These are phyloP conservation scores for Thunnus maccoyii DNA, from an alignment of 2,113 vertebrate species.

Conservation along the genomic window DNA sequence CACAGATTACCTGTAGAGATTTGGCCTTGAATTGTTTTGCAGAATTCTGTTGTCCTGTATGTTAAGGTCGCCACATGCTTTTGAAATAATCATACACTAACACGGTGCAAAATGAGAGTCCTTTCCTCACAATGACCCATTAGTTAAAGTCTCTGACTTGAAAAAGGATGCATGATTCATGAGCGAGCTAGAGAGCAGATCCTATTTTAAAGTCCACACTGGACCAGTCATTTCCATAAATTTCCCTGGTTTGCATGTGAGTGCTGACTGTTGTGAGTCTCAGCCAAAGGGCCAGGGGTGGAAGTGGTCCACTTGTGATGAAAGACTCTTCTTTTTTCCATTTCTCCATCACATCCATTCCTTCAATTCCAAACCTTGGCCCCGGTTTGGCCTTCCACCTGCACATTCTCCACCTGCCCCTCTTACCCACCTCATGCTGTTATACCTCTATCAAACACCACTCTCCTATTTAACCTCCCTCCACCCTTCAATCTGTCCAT, in stretches of 20 bases:
- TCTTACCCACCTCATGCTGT: slow-evolving; percentile 46
- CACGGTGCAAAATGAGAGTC: slow-evolving; percentile 34
- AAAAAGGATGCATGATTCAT: slow-evolving; percentile 71
- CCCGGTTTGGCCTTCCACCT: slow-evolving; percentile 54
- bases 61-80: slow-evolving; percentile 24
- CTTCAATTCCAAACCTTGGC: slow-evolving; percentile 43
- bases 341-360: slow-evolving; percentile 46
- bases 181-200: slow-evolving; percentile 49
- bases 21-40: slow-evolving; percentile 4
- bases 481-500: slow-evolving; percentile 61
- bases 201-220: slow-evolving; percentile 67
- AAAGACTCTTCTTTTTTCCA: slow-evolving; percentile 44
- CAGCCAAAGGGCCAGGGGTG: slow-evolving; percentile 54
- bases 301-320: slow-evolving; percentile 62
- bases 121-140: slow-evolving; percentile 63
- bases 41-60: background rate
- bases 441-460: slow-evolving; percentile 61
- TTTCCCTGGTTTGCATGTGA: slow-evolving; percentile 64
- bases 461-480: slow-evolving; percentile 65
- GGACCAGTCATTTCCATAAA: slow-evolving; percentile 71
- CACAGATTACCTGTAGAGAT: background rate
- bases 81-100: slow-evolving; percentile 48
- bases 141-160: slow-evolving; percentile 63
- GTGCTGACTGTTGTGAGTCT: slow-evolving; percentile 54
- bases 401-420: slow-evolving; percentile 48